A percentile compares a stretch with the other conserved stretches of the same genome.
Conservation (phyloP, 2,797 vertebrate species). For the Salmo trutta region DNA sequence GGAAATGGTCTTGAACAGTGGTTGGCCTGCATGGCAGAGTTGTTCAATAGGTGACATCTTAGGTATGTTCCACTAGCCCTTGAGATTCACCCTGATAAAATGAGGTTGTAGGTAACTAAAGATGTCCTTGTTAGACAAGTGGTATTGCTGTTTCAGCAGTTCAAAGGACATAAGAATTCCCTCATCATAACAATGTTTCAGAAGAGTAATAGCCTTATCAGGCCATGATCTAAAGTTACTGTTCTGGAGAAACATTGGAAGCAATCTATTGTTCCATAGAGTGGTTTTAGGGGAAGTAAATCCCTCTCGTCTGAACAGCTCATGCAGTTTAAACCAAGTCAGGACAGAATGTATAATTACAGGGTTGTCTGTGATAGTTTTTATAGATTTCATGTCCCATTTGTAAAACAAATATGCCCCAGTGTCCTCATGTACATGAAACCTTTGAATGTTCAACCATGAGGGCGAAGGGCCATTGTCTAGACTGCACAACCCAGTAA, state of each 20-base stretch:
- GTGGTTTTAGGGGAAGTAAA: background rate
- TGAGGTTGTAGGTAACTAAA: background rate
- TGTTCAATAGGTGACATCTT: background rate
- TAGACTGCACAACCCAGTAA: background rate
- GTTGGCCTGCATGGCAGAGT: background rate
- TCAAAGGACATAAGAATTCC: too few species aligned
- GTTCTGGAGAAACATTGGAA: background rate
- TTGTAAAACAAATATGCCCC: background rate
- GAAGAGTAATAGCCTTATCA: too few species aligned
- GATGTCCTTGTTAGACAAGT: background rate
- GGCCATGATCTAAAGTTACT: background rate
- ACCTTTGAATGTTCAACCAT: background rate
- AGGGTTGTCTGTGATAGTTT: constrained; percentile 7
- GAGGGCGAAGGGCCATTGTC: background rate
- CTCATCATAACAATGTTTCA: too few species aligned
- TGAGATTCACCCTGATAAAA: background rate
- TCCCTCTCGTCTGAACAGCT: background rate
- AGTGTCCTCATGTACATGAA: background rate
- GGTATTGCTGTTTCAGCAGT: too few species aligned
- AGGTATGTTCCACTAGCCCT: background rate
- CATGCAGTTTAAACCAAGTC: background rate
- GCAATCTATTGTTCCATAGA: constrained; percentile 5
- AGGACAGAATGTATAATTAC: background rate
- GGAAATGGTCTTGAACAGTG: too few species aligned
- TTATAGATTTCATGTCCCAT: background rate